These are phyloP conservation scores for Noctua fimbriata DNA, from an alignment of 2,888 invertebrate genomes.

Conservation along the genomic window DNA sequence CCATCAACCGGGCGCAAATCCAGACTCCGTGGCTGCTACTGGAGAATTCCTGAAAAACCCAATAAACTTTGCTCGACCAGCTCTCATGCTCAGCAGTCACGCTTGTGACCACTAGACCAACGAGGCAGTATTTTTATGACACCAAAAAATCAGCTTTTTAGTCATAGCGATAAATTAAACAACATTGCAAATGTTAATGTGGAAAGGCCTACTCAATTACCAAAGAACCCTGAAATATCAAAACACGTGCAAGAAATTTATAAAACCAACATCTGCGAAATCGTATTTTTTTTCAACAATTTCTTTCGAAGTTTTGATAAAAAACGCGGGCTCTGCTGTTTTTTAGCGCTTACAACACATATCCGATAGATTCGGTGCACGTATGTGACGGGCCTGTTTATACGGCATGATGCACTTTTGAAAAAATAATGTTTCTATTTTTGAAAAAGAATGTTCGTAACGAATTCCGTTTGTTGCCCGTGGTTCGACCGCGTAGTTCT, in stretches of 20 bases:
- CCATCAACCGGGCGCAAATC: no score
- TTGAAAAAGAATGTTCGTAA: not conserved
- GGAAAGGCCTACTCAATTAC: not conserved
- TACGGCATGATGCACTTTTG: conserved; percentile 59
- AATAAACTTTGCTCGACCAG: no score
- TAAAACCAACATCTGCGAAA: conserved; percentile 90
- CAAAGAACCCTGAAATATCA: conserved; percentile 65
- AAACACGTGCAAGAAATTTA: conserved; percentile 89
- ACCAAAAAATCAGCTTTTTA: not conserved
- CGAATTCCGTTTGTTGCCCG: not conserved
- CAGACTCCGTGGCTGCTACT: no score
- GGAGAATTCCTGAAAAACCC: no score
- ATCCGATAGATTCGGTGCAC: conserved; percentile 83
- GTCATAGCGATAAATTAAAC: not conserved
- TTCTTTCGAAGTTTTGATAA: conserved; percentile 80
- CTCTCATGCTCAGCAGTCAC: no score
- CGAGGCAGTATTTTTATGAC: not conserved
- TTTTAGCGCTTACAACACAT: conserved; percentile 80
- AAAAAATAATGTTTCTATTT: conserved; percentile 8
- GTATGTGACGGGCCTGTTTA: conserved; percentile 69
- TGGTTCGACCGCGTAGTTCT: no score
- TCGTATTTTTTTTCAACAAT: conserved; percentile 82
- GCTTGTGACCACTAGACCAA: no score
- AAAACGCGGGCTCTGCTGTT: conserved; percentile 81
- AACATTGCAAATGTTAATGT: not conserved